These are phyloP conservation scores for Callocephalon fimbriatum DNA, from an alignment of 2,113 vertebrate species.

Conservation along the genomic window DNA sequence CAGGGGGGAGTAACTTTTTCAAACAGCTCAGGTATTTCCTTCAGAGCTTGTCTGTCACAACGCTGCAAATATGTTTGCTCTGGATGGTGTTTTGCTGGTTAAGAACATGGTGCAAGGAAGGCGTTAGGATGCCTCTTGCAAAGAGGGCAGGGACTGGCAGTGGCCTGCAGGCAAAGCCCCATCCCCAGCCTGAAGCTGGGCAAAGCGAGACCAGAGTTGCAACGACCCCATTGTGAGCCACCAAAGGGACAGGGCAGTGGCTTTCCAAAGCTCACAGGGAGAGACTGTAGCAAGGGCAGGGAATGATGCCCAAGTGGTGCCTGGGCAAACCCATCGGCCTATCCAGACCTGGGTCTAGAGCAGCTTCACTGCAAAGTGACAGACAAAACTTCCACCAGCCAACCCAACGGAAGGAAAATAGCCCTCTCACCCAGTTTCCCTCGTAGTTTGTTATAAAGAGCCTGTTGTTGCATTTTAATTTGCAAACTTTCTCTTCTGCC, in stretches of 20 bases:
- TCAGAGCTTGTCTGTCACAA: neutral
- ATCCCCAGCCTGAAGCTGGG: neutral
- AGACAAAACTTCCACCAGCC: neutral
- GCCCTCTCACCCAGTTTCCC: neutral
- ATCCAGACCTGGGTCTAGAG: neutral
- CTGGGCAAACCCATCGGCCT: neutral
- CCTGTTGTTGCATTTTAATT: slow-evolving; percentile 45
- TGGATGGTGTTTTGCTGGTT: neutral
- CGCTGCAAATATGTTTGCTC: neutral
- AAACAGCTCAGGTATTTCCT: slow-evolving; percentile 40
- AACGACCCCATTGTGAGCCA: neutral
- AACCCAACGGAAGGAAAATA: neutral
- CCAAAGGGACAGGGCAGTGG: neutral
- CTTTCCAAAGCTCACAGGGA: neutral
- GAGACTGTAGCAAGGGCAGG: neutral
- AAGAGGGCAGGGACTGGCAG: neutral
- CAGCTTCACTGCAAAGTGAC: neutral
- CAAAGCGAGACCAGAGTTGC: neutral
- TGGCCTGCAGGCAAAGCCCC: neutral
- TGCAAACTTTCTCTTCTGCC: slow-evolving; percentile 41
- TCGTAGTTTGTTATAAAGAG: neutral
- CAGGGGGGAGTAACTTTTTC: neutral
- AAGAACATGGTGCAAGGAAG: neutral
- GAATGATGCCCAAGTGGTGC: rapidly evolving
- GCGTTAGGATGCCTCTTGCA: neutral